Evolutionary conservation across 2,888 invertebrate genomes (phyloP).

Genomic region (Cerastoderma edule): DNA sequence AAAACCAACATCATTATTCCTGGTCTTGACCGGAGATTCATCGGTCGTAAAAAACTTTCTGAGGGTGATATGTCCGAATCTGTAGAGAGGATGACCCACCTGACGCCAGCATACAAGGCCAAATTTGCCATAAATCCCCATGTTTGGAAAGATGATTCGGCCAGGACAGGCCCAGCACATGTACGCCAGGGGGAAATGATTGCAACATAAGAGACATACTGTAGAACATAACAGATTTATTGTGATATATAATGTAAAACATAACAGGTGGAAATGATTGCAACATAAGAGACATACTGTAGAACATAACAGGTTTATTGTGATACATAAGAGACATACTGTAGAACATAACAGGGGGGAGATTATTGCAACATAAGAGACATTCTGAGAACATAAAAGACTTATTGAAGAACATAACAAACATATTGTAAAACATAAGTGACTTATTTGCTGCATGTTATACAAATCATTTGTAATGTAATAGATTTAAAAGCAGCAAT

Average conservation of each 20-base stretch:
- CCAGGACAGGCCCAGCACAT: conserved; percentile 65
- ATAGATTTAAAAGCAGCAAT: too few relatives aligned
- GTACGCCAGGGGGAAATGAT: conserved; percentile 40
- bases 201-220: conserved; percentile 24
- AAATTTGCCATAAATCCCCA: conserved; percentile 72
- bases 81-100: conserved; percentile 69
- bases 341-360: not conserved
- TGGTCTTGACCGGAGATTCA: conserved; percentile 69
- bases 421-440: not conserved
- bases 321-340: not conserved
- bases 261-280: not conserved
- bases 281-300: not conserved
- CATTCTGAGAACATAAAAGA: not conserved
- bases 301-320: not conserved
- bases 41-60: conserved; percentile 67
- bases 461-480: too few relatives aligned
- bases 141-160: conserved; percentile 71
- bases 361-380: conserved; percentile 30
- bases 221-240: not conserved
- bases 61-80: conserved; percentile 69
- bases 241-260: not conserved
- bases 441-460: too few relatives aligned
- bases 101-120: conserved; percentile 75
- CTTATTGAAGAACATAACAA: not conserved
- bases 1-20: conserved; percentile 77